Conservation (phyloP, 2,113 vertebrate species). For the Brevimyrus niger region DNA sequence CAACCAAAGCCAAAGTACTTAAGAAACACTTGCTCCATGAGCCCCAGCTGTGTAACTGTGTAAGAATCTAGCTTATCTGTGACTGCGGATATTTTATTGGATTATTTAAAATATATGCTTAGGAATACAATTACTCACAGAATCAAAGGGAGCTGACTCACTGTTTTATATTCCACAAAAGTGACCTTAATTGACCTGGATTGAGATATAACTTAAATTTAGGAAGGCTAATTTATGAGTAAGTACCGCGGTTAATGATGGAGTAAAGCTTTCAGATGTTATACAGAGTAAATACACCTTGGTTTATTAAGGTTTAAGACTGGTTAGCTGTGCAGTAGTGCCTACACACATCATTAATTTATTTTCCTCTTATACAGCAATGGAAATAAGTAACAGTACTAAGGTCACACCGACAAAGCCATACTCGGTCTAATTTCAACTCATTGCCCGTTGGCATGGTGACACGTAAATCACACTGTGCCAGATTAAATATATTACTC, state of each 20-base stretch:
- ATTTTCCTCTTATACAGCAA: neutral
- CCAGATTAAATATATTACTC: constrained; percentile 33
- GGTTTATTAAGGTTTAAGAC: neutral
- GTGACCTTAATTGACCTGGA: neutral
- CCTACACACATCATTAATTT: neutral
- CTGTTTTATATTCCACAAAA: neutral
- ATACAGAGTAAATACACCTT: neutral
- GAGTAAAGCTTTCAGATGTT: neutral
- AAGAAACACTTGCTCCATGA: neutral
- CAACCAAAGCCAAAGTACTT: neutral
- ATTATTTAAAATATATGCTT: neutral
- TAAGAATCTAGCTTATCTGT: neutral
- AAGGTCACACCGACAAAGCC: neutral
- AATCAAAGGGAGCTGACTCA: neutral
- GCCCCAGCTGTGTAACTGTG: neutral
- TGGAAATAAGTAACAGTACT: neutral
- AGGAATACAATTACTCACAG: neutral
- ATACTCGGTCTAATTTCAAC: neutral
- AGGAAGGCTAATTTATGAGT: neutral
- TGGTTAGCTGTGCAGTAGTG: neutral
- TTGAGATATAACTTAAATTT: neutral
- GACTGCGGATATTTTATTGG: neutral
- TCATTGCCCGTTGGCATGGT: neutral
- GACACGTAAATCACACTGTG: constrained; percentile 3
- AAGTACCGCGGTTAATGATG: neutral